These are phyloP conservation scores for Hycleus phaleratus DNA, from an alignment of 1,140 invertebrate species.

Conservation along the genomic window DNA sequence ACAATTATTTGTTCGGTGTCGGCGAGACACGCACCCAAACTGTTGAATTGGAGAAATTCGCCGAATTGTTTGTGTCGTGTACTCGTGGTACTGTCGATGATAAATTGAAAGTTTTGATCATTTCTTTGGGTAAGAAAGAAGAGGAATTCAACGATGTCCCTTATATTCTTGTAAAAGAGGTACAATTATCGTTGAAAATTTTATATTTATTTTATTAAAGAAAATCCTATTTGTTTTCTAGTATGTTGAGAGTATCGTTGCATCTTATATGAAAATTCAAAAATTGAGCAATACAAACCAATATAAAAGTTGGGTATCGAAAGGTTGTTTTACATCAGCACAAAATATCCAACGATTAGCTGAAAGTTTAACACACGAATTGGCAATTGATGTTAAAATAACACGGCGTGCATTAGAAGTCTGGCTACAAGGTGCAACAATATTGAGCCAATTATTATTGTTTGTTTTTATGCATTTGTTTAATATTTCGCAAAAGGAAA, in stretches of 20 bases:
- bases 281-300: constrained; percentile 41
- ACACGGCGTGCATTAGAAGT: constrained; percentile 32
- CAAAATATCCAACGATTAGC: constrained; percentile 39
- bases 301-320: constrained; percentile 37
- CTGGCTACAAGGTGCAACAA: constrained; percentile 36
- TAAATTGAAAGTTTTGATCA: constrained; percentile 47
- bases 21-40: constrained; percentile 42
- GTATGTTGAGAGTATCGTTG: constrained; percentile 52
- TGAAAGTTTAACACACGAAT: constrained; percentile 37
- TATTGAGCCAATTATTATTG: constrained; percentile 35
- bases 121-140: constrained; percentile 47
- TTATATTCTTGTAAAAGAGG: constrained; percentile 52
- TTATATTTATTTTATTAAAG: no score
- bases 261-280: constrained; percentile 50
- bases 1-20: constrained; percentile 51
- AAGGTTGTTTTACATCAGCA: constrained; percentile 35
- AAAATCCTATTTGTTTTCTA: constrained; percentile 19
- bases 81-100: constrained; percentile 52
- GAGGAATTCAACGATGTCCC: constrained; percentile 46
- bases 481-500: constrained; percentile 37
- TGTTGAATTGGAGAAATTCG: constrained; percentile 51
- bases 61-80: constrained; percentile 52
- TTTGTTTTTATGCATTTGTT: constrained; percentile 40
- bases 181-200: constrained; percentile 18
- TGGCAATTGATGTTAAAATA: constrained; percentile 30